Percentiles rank a stretch among this genome's conserved stretches.
Evolutionary conservation across 2,888 invertebrate species (phyloP).

Genomic region (Sepioteuthis lessoniana): DNA sequence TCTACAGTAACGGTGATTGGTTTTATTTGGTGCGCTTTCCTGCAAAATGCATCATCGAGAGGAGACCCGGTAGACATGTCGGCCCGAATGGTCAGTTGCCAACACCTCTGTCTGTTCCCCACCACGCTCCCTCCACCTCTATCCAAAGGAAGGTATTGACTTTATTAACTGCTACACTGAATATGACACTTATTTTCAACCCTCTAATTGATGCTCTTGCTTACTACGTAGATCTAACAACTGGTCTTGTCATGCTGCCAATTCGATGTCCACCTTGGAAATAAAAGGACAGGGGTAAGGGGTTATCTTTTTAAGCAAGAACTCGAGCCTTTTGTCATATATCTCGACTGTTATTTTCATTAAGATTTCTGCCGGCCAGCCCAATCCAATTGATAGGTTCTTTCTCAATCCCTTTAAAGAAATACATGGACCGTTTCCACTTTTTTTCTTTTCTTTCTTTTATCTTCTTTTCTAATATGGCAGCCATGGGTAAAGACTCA

Average conservation of each 20-base stretch:
- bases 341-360: slow-evolving; percentile 35
- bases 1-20: background rate
- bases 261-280: background rate
- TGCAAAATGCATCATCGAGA: background rate
- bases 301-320: background rate
- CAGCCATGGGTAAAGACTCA: background rate
- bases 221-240: slow-evolving; percentile 1
- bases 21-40: background rate
- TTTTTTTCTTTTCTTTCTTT: background rate
- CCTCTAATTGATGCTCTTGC: slow-evolving; percentile 33
- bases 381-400: slow-evolving; percentile 33
- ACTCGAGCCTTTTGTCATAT: slow-evolving; percentile 34
- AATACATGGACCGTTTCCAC: slow-evolving; percentile 33
- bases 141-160: background rate
- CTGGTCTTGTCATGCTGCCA: background rate
- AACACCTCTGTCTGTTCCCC: background rate
- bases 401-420: slow-evolving; percentile 33
- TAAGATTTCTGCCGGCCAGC: slow-evolving; percentile 34
- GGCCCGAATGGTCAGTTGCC: background rate
- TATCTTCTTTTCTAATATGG: background rate
- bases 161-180: slow-evolving; percentile 33
- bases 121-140: background rate
- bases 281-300: background rate
- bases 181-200: slow-evolving; percentile 33
- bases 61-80: background rate